A percentile compares a stretch with the other conserved stretches of the same genome.
phyloP scores from a whole-genome alignment of 2,888 invertebrate species.

The Epistrophella euchroma region DNA sequence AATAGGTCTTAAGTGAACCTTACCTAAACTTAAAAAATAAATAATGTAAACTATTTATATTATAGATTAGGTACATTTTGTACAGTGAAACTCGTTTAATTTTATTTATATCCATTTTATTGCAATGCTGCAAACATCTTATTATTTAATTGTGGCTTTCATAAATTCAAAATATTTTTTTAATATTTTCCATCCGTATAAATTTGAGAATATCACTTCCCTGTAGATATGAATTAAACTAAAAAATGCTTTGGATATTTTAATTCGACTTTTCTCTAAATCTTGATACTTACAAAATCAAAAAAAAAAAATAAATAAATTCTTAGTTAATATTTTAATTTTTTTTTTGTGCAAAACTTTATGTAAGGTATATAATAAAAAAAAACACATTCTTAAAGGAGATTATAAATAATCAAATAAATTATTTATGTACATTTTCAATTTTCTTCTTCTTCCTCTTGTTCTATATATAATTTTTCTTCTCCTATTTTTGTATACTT shows the following conservation, averaged over 20 bases:
- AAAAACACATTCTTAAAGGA: not conserved
- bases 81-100: not conserved
- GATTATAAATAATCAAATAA: constrained; percentile 13
- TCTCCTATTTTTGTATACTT: constrained; percentile 28
- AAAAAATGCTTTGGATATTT: constrained; percentile 65
- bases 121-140: constrained; percentile 1
- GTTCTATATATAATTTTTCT: constrained; percentile 37
- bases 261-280: constrained; percentile 14
- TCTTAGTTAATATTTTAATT: not conserved
- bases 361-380: not conserved
- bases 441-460: constrained; percentile 37
- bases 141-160: not conserved
- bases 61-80: not conserved
- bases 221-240: constrained; percentile 47
- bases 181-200: not conserved
- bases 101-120: not conserved
- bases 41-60: not conserved
- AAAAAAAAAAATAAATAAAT: not conserved
- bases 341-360: not conserved
- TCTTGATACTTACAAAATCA: not conserved
- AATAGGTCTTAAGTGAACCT: no score
- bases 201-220: constrained; percentile 4
- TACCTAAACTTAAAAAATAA: no score
- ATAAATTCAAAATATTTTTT: not conserved
- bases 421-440: constrained; percentile 19